Percentiles rank a stretch among this genome's conserved stretches.
phyloP scores from a whole-genome alignment of 2,797 vertebrate species.

The Momotus momota region DNA sequence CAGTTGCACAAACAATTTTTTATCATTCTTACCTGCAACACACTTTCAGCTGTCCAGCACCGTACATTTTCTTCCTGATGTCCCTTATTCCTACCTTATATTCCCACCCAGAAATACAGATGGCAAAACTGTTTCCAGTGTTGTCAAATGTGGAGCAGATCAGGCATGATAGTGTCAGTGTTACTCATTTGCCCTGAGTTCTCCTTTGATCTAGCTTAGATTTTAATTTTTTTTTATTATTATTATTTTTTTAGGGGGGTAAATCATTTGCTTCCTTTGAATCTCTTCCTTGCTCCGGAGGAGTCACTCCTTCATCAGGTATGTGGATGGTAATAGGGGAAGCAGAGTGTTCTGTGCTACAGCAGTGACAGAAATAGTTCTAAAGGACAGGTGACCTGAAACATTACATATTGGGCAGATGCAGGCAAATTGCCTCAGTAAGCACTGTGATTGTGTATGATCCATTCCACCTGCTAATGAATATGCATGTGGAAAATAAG shows the following conservation, averaged over 20 bases:
- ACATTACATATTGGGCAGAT: slow-evolving; percentile 46
- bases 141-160: background rate
- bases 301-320: background rate
- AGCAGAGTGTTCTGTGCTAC: background rate
- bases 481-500: slow-evolving; percentile 54
- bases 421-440: slow-evolving; percentile 47
- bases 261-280: background rate
- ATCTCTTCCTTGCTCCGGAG: background rate
- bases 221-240: background rate
- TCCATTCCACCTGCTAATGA: slow-evolving; percentile 60
- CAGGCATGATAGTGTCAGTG: background rate
- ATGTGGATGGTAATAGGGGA: background rate
- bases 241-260: background rate
- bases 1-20: background rate
- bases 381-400: slow-evolving; percentile 36
- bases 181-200: background rate
- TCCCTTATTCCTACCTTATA: background rate
- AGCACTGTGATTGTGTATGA: slow-evolving; percentile 33
- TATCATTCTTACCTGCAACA: background rate
- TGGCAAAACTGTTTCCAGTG: background rate
- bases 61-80: background rate
- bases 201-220: background rate
- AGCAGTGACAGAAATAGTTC: slow-evolving; percentile 31
- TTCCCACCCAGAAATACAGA: slow-evolving; percentile 16
- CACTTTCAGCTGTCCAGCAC: background rate